Base-by-base conservation (phyloP, 2,113 vertebrate genomes). In the Vulpes vulpes region DNA sequence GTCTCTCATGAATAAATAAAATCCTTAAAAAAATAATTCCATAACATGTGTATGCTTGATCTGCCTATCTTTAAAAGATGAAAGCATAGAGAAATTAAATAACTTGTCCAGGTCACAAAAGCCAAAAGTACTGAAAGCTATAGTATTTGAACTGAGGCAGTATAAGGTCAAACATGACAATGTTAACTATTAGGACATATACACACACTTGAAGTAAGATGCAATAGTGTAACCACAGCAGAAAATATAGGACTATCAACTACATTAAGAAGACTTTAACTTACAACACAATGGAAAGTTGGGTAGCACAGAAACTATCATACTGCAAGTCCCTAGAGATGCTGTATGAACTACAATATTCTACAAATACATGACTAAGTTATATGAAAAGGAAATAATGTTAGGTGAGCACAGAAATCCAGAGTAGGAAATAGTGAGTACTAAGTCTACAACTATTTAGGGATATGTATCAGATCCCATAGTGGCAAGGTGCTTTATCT, bases 51-150 rank as follows among this genome's bases (percentile, higher is more conserved):
- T 84, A 67, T 53, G 3, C 8, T 38, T 94, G 62, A 35, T 71
- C 73, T 59, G 35, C 22, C 64, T 86, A 60, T 43, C 80, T 23
- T 80, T 87, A 87, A 87, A 94, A 76, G 51, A 92, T n/a, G 11
- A 91, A 94, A 38, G 23, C 27, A 67, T 82, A 73, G 17, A 81
- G 74, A 91, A 57, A 81, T 35, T 96, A 94, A 67, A 60, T 91
- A 92, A 81, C 35, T 59, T 92, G 64, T 92, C 27, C 20, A 59
- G 35, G 27, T 73, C 38, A 83, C 71, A 80, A 90, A 49, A 32
- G 27, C 25, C 62, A 20, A n/a, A 76, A 89, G 16, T 62, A 17
- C 19, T 71, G 62, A 62, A 85, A 71, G 15, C 17, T 60, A 19
- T 12, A 11, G 62, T 35, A 59, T 62, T 59, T 89, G 30, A 93